Evolutionary conservation across 2,797 vertebrate genomes (phyloP), one percentile per base, ranked within the genome.

Genomic region (Myoxocephalus aenaeus): DNA sequence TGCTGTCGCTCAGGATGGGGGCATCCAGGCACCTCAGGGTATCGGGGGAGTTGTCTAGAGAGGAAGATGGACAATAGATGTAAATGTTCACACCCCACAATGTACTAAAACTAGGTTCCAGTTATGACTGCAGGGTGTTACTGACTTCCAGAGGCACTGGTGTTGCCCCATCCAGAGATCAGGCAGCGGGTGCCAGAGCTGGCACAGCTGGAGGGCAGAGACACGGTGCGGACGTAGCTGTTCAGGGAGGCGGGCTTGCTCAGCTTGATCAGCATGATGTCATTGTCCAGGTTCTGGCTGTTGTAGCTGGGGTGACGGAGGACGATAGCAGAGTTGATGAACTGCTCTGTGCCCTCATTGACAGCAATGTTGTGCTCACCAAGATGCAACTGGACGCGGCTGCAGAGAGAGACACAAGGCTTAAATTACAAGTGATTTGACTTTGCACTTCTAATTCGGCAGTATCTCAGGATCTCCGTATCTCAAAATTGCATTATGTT

Each of bases 91-190:
- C 4, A 20, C 6, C 1, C 3, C 3, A 17, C 15, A 20, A 15
- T 44, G 7, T 1, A 3, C 7, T 25, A 29, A 0, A 38, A 15
- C 5, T 34, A 29, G 29, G 15, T 18, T 17, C 8, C 27, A 29
- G 34, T 2, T 25, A 2, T 20, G 54, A n/a, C 22, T 71, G 51
- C 22, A 44, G 46, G 44, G 27, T 68, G 65, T 42, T 7, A 95
- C 96, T 94, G 77, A 96, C 96, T 81, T 79, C 96, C 95, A 59
- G 50, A 86, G 90, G 88, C 77, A 63, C 94, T 87, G n/a, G 83
- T 95, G 93, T 97, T 97, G 72, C 96, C 96, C 96, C 96, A 97
- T 74, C 96, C 96, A 1, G 96, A 96, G 90, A 97, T 94, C 87
- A 97, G 90, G 58, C 96, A 97, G 20, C 50, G 1, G 20, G 90